Base-by-base conservation (phyloP, 2,113 vertebrate genomes). In the Anas platyrhynchos region DNA sequence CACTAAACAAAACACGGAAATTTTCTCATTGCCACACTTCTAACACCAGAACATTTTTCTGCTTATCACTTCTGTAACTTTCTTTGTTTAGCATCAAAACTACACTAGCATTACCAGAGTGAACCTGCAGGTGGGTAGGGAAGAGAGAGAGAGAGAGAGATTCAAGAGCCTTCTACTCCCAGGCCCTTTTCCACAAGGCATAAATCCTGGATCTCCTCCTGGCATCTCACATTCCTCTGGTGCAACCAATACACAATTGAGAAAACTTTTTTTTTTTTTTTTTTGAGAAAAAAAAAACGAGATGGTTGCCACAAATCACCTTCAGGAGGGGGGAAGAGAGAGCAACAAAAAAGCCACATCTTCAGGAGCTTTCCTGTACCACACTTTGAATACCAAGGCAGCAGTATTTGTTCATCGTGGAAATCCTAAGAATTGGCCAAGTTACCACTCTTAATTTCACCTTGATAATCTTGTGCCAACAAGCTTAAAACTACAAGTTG, bases 311-410 rank as follows among this genome's bases (percentile, higher is more conserved):
- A 12, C 23, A 38, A 5, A 16, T 27, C 8, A 48, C 26, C 16
- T 26, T 14, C 2, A 12, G 23, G 2, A 5, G 6, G 1, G 1
- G 6, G 5, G 25, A 6, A 5, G 6, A 16, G 3, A 2, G 1
- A 59, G 7, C 25, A 77, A 52, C 11, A 77, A 26, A 73, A 58
- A 22, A 59, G 0, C 5, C 2, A 34, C 22, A 5, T 16, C 26
- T 31, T 81, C 18, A 52, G 2, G 1, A 83, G 5, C 13, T 74
- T 59, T 5, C 21, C 38, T 11, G 1, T 18, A 83, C 16, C 22
- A 29, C 44, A 26, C 5, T 41, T 34, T 2, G 2, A 13, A 13
- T 56, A 36, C 14, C 21, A 3, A 59, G 74, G 17, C 7, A 63
- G 69, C 23, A 76, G 14, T 3, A 1, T 34, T 67, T 67, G 72